These are phyloP conservation scores for Oligia latruncula DNA, from an alignment of 2,888 invertebrate species.

Conservation along the genomic window DNA sequence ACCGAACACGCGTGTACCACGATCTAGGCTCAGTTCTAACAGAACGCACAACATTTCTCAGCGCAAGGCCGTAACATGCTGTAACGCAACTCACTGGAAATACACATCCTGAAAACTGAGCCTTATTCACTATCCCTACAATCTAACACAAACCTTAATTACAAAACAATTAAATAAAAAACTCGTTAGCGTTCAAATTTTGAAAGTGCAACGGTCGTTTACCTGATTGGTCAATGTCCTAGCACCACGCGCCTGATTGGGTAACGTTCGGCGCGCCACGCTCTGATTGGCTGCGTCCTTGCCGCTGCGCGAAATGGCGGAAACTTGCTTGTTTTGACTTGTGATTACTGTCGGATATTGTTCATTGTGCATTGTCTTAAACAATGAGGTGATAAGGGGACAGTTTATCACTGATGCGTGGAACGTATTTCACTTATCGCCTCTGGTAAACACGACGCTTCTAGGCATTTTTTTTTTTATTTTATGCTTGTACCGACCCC, in stretches of 20 bases:
- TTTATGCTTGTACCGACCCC: neutral
- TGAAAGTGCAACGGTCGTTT: slow-evolving; percentile 53
- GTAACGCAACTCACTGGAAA: slow-evolving; percentile 8
- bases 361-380: slow-evolving; percentile 51
- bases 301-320: slow-evolving; percentile 55
- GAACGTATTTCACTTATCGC: neutral
- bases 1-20: slow-evolving; percentile 14
- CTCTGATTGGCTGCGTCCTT: slow-evolving; percentile 80
- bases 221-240: slow-evolving; percentile 50
- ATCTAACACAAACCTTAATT: slow-evolving; percentile 18
- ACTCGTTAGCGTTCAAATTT: slow-evolving; percentile 35
- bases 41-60: neutral
- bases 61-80: slow-evolving; percentile 36
- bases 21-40: slow-evolving; percentile 8
- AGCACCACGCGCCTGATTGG: slow-evolving; percentile 69
- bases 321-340: slow-evolving; percentile 35
- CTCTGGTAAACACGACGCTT: neutral
- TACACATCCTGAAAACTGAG: slow-evolving; percentile 26
- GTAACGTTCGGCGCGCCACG: slow-evolving; percentile 71
- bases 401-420: slow-evolving; percentile 7
- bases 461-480: neutral
- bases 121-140: neutral
- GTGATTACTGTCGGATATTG: slow-evolving; percentile 25
- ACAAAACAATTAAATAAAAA: slow-evolving; percentile 12
- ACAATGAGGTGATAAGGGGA: slow-evolving; percentile 38